A percentile compares a stretch with the other conserved stretches of the same genome.
Conservation (phyloP, 2,113 vertebrate species). For the Melanocharis versteri region DNA sequence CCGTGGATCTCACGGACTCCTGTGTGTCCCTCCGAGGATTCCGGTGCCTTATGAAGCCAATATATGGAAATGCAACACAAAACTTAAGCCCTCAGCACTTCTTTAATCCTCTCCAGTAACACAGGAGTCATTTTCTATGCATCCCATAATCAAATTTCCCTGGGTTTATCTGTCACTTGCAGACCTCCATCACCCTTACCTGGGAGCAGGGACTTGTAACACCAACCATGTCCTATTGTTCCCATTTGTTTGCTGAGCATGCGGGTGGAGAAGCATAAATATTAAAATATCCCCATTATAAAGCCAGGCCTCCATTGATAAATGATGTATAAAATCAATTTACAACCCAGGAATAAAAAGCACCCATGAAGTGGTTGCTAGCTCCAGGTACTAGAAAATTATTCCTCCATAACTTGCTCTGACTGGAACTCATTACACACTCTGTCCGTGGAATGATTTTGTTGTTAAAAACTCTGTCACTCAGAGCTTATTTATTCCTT, state of each 20-base stretch:
- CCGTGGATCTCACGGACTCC: fast-evolving
- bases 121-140: background rate
- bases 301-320: conserved; percentile 63
- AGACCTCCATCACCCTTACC: background rate
- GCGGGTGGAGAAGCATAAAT: conserved; percentile 32
- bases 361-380: background rate
- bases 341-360: conserved; percentile 66
- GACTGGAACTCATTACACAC: conserved; percentile 37
- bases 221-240: conserved; percentile 37
- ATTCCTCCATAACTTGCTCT: conserved; percentile 53
- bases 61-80: background rate
- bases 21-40: background rate
- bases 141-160: background rate
- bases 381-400: conserved; percentile 54
- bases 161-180: conserved; percentile 14
- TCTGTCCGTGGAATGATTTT: background rate
- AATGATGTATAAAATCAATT: conserved; percentile 76
- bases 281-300: conserved; percentile 67
- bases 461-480: conserved; percentile 43
- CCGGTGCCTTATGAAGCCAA: background rate
- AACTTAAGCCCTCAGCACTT: background rate
- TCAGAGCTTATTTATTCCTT: conserved; percentile 27
- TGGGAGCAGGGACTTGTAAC: background rate
- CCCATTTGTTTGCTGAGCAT: conserved; percentile 36
- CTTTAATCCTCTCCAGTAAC: conserved; percentile 6